phyloP scores from a whole-genome alignment of 2,797 vertebrate species.

The Catharus ustulatus region DNA sequence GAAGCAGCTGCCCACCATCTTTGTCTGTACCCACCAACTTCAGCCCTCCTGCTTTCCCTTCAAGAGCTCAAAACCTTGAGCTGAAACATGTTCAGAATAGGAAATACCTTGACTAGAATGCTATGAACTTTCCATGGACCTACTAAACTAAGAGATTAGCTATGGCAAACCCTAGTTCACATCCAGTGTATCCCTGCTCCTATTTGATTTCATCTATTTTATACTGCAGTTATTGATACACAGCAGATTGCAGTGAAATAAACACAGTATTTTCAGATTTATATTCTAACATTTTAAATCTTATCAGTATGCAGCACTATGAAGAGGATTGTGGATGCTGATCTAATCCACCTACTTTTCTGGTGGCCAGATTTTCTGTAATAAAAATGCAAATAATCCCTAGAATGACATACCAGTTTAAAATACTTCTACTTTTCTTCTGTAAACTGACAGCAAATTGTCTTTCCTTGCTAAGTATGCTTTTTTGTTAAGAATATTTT shows the following conservation, averaged over 20 bases:
- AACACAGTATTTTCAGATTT: slow-evolving; percentile 23
- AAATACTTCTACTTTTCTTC: slow-evolving; percentile 16
- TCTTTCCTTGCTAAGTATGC: not conserved
- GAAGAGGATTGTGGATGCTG: slow-evolving; percentile 2
- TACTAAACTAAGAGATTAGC: not conserved
- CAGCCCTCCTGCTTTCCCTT: not conserved
- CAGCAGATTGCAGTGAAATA: not conserved
- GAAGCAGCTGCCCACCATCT: not conserved
- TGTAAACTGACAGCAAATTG: slow-evolving; percentile 15
- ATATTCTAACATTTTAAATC: slow-evolving; percentile 31
- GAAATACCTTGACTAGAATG: not conserved
- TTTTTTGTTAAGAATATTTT: slow-evolving; percentile 21
- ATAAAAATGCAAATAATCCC: slow-evolving; percentile 45
- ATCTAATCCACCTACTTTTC: slow-evolving; percentile 39
- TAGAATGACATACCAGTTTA: slow-evolving; percentile 16
- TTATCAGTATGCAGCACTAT: slow-evolving; percentile 8
- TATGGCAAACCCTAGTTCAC: not conserved
- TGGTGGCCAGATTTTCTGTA: slow-evolving; percentile 22
- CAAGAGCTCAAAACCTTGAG: not conserved
- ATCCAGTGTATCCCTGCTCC: not conserved
- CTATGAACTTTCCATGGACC: not conserved
- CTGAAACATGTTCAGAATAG: not conserved
- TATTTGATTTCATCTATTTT: not conserved
- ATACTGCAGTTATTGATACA: not conserved
- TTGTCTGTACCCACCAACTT: not conserved